Evolutionary conservation across 2,113 vertebrate genomes (phyloP).

Genomic region (Macheiramphus alcinus): DNA sequence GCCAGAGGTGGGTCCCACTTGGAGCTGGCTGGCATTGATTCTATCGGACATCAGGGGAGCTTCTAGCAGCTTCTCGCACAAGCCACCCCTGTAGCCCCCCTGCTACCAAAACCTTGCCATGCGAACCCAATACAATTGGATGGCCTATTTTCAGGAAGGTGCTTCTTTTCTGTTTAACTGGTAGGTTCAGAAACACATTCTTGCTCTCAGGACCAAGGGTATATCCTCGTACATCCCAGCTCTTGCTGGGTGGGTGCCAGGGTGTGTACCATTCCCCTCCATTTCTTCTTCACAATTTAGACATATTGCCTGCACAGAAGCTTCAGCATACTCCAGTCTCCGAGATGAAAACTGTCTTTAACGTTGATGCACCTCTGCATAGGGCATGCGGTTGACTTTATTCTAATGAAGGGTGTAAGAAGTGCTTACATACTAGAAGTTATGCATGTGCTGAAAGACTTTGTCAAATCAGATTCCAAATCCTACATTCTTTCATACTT

Average conservation of each 20-base stretch:
- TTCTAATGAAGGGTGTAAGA: neutral
- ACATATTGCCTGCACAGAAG: neutral
- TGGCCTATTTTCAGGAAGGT: neutral
- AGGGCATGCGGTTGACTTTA: neutral
- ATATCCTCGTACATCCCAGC: neutral
- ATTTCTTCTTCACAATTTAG: neutral
- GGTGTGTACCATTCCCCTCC: neutral
- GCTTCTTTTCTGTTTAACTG: neutral
- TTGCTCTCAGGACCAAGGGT: neutral
- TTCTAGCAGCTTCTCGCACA: neutral
- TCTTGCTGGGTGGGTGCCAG: neutral
- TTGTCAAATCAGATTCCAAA: neutral
- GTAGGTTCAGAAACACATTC: neutral
- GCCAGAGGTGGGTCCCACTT: neutral
- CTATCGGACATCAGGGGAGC: neutral
- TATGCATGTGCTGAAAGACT: neutral
- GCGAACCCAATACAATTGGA: neutral
- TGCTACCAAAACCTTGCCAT: neutral
- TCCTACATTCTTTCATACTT: neutral
- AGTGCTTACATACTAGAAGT: neutral
- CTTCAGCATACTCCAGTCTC: neutral
- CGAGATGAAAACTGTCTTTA: neutral
- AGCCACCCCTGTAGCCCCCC: accelerated
- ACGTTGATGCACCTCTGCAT: neutral
- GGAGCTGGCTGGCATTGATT: neutral